phyloP scores from a whole-genome alignment of 2,888 invertebrate species.

The Gasteruption jaculator region DNA sequence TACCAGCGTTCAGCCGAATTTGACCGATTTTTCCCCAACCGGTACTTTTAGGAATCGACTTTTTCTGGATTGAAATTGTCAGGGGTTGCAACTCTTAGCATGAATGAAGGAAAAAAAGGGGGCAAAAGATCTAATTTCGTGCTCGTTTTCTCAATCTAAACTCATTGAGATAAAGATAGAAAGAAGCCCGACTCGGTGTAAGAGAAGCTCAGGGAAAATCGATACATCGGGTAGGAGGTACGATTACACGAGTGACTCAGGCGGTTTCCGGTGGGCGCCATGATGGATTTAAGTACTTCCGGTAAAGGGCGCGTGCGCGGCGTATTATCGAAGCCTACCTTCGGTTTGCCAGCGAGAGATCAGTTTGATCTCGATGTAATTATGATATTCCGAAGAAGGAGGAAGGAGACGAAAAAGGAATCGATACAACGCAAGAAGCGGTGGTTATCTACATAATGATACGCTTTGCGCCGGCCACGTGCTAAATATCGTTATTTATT shows the following conservation, averaged over 20 bases:
- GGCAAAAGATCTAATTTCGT: no score
- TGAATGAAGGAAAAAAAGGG: no score
- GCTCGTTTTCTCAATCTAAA: no score
- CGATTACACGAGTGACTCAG: conserved; percentile 47
- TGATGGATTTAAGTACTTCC: conserved; percentile 48
- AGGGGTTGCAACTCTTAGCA: no score
- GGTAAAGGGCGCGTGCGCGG: conserved; percentile 41
- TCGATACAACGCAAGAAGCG: conserved; percentile 26
- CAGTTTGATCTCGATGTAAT: conserved; percentile 21
- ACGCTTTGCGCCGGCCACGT: no score
- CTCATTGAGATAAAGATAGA: no score
- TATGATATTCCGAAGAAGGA: conserved; percentile 18
- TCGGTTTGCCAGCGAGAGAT: conserved; percentile 22
- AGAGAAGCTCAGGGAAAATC: conserved; percentile 25
- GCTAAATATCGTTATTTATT: no score
- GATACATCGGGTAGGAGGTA: conserved; percentile 36
- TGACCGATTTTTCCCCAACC: no score
- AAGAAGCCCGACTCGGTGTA: conserved; percentile 8
- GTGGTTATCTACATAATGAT: conserved; percentile 33
- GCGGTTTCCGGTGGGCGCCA: conserved; percentile 46
- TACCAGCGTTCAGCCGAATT: no score
- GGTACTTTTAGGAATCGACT: no score
- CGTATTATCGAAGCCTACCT: conserved; percentile 29
- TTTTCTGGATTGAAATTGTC: no score
- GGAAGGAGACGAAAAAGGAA: conserved; percentile 17